A percentile compares a stretch with the other conserved stretches of the same genome.
These are phyloP conservation scores for Hemicentrotus pulcherrimus DNA, from an alignment of 35 echinoderm and acorn worm genomes.

Conservation along the genomic window DNA sequence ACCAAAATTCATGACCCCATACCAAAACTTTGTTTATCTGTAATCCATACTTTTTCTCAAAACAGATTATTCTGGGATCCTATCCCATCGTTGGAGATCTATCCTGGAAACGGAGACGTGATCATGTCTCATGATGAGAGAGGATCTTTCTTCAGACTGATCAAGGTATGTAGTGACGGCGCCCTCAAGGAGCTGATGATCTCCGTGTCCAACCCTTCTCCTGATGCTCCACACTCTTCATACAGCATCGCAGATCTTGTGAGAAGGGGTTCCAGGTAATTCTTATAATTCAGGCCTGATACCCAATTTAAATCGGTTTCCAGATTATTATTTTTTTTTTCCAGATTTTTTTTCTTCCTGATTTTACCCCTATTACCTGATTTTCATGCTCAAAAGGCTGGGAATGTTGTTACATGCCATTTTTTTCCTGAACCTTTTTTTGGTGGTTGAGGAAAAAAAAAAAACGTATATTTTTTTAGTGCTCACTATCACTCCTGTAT, in stretches of 20 bases:
- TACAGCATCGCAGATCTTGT: slow-evolving; percentile 29
- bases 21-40: too few relatives aligned
- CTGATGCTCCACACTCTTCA: background rate
- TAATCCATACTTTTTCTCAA: background rate
- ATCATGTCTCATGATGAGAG: slow-evolving; percentile 41
- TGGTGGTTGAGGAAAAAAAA: too few relatives aligned
- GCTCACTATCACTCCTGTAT: too few relatives aligned
- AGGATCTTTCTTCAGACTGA: slow-evolving; percentile 30
- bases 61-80: slow-evolving; percentile 48
- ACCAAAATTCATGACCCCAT: too few relatives aligned
- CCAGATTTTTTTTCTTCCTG: too few relatives aligned
- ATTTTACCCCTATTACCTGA: too few relatives aligned
- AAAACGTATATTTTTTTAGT: too few relatives aligned
- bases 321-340: too few relatives aligned
- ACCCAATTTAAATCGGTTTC: too few relatives aligned
- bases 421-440: background rate
- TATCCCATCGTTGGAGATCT: slow-evolving; percentile 49
- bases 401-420: background rate
- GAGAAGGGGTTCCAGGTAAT: background rate
- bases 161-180: background rate
- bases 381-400: too few relatives aligned
- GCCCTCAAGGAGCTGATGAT: slow-evolving; percentile 43
- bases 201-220: slow-evolving; percentile 30
- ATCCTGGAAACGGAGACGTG: slow-evolving; percentile 61
- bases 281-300: background rate